A percentile compares a stretch with the other conserved stretches of the same genome.
phyloP scores from a whole-genome alignment of 2,113 vertebrate genomes.

The Xiphorhynchus elegans region DNA sequence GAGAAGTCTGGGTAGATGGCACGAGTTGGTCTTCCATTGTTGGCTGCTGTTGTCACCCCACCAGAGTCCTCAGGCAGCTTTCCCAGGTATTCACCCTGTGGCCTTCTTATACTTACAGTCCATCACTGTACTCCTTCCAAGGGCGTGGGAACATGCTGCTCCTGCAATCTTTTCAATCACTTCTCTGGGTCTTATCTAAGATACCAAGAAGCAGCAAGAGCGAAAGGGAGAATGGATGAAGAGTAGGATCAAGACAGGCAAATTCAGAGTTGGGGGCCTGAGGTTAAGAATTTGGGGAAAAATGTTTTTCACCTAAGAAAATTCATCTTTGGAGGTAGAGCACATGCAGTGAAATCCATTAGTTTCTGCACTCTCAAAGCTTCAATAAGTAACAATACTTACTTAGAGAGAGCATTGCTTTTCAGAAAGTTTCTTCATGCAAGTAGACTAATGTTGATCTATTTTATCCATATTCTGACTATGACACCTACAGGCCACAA shows the following conservation, averaged over 20 bases:
- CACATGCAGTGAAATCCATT: background rate
- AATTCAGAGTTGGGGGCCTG: background rate
- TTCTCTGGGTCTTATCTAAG: background rate
- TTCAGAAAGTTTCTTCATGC: background rate
- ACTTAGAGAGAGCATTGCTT: background rate
- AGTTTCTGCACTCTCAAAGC: background rate
- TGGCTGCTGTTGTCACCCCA: background rate
- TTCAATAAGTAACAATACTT: background rate
- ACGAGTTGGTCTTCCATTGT: background rate
- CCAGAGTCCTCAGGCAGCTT: background rate
- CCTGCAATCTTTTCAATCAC: background rate
- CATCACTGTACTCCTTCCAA: background rate
- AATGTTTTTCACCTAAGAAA: background rate
- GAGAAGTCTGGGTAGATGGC: background rate
- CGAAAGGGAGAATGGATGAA: background rate
- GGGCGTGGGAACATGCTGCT: background rate
- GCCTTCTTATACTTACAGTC: background rate
- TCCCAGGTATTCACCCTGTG: background rate
- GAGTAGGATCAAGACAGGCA: background rate
- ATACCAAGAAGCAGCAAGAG: background rate
- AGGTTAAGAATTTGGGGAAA: background rate
- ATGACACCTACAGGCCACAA: slow-evolving; percentile 42
- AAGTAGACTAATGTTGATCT: background rate
- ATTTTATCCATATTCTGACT: slow-evolving; percentile 4
- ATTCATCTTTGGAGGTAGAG: background rate